Conservation (phyloP, 35 echinoderm and acorn worm genomes). For the Lytechinus variegatus region DNA sequence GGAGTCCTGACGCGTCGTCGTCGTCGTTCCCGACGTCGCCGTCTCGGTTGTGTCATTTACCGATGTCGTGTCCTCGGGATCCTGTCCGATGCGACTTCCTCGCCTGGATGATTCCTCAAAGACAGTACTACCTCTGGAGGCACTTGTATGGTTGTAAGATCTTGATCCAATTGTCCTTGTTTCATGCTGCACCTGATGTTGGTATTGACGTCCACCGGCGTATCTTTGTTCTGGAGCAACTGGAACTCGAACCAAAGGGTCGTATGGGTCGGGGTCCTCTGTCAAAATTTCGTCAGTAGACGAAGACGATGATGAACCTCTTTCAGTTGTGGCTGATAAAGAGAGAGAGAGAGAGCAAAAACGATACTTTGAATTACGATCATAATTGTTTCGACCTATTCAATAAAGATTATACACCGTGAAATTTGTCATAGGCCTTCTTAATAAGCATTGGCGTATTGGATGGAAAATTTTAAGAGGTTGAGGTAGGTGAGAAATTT, state of each 20-base stretch:
- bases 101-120: neutral
- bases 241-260: neutral
- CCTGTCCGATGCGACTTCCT: neutral
- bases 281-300: neutral
- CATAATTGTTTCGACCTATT: too few species aligned
- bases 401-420: too few species aligned
- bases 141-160: neutral
- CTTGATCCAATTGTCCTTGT: neutral
- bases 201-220: neutral
- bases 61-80: neutral
- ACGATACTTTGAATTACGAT: too few species aligned
- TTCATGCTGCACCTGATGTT: neutral
- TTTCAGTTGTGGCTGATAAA: neutral
- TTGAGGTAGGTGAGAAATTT: too few species aligned
- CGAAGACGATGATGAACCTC: neutral
- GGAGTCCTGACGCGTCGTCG: neutral
- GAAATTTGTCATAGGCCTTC: too few species aligned
- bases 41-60: neutral
- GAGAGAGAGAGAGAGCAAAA: neutral
- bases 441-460: too few species aligned
- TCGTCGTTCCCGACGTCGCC: neutral
- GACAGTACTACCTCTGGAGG: neutral
- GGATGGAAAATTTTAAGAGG: too few species aligned
- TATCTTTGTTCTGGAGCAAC: neutral
- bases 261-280: neutral